Conservation (phyloP, 2,888 invertebrate species). For the Athalia circularis region DNA sequence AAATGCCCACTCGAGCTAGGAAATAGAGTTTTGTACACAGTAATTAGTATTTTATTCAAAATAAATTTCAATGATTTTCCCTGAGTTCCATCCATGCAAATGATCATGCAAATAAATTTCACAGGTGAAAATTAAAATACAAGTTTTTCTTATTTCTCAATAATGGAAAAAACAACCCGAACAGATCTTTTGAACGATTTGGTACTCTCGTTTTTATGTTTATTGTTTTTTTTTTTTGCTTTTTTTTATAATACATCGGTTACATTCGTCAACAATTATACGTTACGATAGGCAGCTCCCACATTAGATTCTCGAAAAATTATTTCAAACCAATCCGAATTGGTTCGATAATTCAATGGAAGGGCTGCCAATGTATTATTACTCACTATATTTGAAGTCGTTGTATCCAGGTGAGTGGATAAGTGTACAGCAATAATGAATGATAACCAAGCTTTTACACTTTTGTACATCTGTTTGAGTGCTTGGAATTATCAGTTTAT, state of each 20-base stretch:
- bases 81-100: no score
- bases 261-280: conserved; percentile 41
- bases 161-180: not conserved
- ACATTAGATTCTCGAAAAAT: conserved; percentile 10
- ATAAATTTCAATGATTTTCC: no score
- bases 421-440: not conserved
- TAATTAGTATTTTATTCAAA: not conserved
- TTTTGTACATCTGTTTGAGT: conserved; percentile 23
- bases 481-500: conserved; percentile 14
- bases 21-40: not conserved
- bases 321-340: not conserved
- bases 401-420: conserved; percentile 14
- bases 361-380: conserved; percentile 9
- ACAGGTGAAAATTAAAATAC: not conserved
- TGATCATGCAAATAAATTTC: conserved; percentile 29
- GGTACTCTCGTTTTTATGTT: conserved; percentile 8
- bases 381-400: conserved; percentile 21
- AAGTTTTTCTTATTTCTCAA: conserved; percentile 3
- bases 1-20: conserved; percentile 72
- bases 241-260: conserved; percentile 26
- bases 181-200: not conserved
- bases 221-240: not conserved
- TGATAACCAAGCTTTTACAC: conserved; percentile 30
- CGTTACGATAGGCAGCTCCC: conserved; percentile 25
- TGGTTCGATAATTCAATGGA: conserved; percentile 1